phyloP scores from a whole-genome alignment of 2,113 vertebrate species.

The Accipiter virgatus region DNA sequence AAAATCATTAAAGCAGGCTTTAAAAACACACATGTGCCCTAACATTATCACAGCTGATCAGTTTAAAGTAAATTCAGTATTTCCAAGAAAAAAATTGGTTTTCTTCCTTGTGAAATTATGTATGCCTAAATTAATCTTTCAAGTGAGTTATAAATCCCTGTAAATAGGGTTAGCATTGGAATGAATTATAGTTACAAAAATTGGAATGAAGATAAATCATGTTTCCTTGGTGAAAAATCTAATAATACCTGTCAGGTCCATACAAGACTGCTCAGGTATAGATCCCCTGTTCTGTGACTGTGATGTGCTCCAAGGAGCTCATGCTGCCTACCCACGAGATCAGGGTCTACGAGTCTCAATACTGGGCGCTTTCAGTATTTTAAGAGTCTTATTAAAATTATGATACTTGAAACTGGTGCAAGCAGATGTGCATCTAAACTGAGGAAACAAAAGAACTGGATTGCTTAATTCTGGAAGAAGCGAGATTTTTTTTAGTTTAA shows the following conservation, averaged over 20 bases:
- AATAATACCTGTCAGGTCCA: not conserved
- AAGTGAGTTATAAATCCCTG: not conserved
- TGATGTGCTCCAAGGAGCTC: not conserved
- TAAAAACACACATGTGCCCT: not conserved
- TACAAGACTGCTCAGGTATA: not conserved
- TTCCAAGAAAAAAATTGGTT: not conserved
- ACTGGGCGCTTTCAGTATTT: not conserved
- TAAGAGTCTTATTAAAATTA: not conserved
- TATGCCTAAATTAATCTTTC: conserved; percentile 13
- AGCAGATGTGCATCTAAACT: not conserved
- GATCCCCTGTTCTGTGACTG: not conserved
- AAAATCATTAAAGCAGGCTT: not conserved
- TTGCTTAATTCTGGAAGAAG: not conserved
- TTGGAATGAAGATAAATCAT: conserved; percentile 4
- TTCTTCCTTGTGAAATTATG: conserved; percentile 6
- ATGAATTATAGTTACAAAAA: conserved; percentile 1
- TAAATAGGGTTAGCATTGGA: not conserved
- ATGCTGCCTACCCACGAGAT: accelerated
- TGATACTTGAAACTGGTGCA: not conserved
- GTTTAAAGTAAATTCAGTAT: not conserved
- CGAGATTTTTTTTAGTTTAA: not conserved
- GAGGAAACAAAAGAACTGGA: not conserved
- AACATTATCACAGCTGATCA: not conserved
- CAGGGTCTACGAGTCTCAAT: not conserved
- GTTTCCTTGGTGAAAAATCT: conserved; percentile 15